phyloP scores from a whole-genome alignment of 2,113 vertebrate species.

The Aegypius monachus region DNA sequence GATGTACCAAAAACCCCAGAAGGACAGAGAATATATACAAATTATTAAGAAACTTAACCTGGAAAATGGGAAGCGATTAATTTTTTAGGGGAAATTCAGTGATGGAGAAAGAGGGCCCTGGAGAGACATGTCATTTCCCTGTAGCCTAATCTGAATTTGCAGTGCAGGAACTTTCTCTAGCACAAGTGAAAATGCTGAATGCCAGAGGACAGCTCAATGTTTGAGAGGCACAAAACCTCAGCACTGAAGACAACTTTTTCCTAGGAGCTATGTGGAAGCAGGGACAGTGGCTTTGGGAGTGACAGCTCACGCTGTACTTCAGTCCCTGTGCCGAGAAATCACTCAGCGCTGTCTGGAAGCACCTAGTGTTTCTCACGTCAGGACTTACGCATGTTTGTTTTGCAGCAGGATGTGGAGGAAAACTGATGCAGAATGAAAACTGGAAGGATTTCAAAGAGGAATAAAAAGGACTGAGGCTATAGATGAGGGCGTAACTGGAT shows the following conservation, averaged over 20 bases:
- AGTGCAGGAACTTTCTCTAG: not conserved
- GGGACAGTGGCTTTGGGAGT: not conserved
- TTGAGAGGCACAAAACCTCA: not conserved
- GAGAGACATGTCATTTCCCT: not conserved
- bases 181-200: not conserved
- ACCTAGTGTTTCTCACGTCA: not conserved
- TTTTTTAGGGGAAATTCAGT: not conserved
- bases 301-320: not conserved
- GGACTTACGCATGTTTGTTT: not conserved
- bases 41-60: not conserved
- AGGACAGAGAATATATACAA: not conserved
- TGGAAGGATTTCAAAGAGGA: not conserved
- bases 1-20: not conserved
- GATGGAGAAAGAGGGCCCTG: not conserved
- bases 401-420: not conserved
- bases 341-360: not conserved
- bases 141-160: not conserved
- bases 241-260: not conserved
- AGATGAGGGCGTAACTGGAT: fast-evolving
- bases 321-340: not conserved
- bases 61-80: not conserved
- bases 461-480: not conserved
- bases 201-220: not conserved
- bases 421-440: not conserved
- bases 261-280: not conserved